Evolutionary conservation across 2,797 vertebrate genomes (phyloP).

Genomic region (Sebastes vulpes): DNA sequence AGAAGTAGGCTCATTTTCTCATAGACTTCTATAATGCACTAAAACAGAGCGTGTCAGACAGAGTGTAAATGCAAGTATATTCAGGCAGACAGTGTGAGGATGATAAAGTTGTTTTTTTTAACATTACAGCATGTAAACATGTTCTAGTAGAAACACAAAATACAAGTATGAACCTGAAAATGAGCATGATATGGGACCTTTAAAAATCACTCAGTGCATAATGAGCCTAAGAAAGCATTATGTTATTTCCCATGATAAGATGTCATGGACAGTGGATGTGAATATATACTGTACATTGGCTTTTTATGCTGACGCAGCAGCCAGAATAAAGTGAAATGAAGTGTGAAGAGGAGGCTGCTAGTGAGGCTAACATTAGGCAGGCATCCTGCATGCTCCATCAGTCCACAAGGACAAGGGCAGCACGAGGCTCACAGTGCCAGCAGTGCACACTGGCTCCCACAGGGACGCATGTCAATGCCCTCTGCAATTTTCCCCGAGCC

Average conservation of each 20-base stretch:
- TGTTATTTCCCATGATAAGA: constrained; percentile 23
- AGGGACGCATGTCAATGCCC: constrained; percentile 53
- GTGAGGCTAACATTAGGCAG: constrained; percentile 33
- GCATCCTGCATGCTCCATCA: constrained; percentile 40
- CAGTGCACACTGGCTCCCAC: constrained; percentile 50
- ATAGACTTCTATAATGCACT: too few relatives aligned
- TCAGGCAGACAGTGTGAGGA: too few relatives aligned
- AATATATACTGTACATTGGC: background rate
- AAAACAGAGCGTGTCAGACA: too few relatives aligned
- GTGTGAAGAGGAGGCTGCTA: constrained; percentile 42
- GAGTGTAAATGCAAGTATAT: too few relatives aligned
- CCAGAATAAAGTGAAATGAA: constrained; percentile 39
- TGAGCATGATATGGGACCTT: background rate
- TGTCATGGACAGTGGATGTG: background rate
- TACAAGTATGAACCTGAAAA: too few relatives aligned
- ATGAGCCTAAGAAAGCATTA: constrained; percentile 5
- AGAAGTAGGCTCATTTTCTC: too few relatives aligned
- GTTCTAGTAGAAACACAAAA: too few relatives aligned
- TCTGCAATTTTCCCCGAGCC: constrained; percentile 40
- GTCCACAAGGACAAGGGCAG: constrained; percentile 60
- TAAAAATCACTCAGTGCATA: background rate
- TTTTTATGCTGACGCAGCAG: constrained; percentile 42
- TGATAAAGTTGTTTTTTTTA: too few relatives aligned
- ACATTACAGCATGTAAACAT: too few relatives aligned
- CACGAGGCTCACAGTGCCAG: constrained; percentile 35